Conservation (phyloP, 1,140 invertebrate species). For the Orchestia grillus region DNA sequence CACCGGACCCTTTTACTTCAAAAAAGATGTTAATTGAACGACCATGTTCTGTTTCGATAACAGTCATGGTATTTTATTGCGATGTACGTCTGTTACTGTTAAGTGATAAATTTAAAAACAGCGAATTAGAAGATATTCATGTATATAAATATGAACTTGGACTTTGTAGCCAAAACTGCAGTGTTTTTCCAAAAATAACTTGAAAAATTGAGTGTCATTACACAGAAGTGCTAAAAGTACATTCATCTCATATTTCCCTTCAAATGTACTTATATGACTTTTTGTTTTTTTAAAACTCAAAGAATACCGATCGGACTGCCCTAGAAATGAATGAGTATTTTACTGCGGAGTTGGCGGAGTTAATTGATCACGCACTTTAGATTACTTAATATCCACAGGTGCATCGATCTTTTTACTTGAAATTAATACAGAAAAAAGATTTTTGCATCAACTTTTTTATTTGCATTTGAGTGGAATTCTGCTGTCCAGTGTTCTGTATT, state of each 20-base stretch:
- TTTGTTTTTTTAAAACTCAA: not conserved
- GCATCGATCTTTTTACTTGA: no score
- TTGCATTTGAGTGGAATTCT: not conserved
- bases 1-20: not conserved
- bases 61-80: not conserved
- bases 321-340: not conserved
- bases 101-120: no score
- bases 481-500: not conserved
- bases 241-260: not conserved
- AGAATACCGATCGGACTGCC: not conserved
- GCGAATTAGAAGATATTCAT: no score
- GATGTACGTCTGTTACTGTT: no score
- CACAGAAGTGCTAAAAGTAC: not conserved
- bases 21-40: not conserved
- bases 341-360: not conserved
- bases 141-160: no score
- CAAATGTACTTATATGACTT: not conserved
- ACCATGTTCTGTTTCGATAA: not conserved
- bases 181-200: no score
- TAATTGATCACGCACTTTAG: no score
- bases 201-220: no score
- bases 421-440: no score
- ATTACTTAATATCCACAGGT: not conserved
- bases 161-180: no score
- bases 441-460: not conserved